Evolutionary conservation across 2,888 invertebrate species (phyloP), one percentile per base, ranked within the genome.

Genomic region (Acholoe squamosa): DNA sequence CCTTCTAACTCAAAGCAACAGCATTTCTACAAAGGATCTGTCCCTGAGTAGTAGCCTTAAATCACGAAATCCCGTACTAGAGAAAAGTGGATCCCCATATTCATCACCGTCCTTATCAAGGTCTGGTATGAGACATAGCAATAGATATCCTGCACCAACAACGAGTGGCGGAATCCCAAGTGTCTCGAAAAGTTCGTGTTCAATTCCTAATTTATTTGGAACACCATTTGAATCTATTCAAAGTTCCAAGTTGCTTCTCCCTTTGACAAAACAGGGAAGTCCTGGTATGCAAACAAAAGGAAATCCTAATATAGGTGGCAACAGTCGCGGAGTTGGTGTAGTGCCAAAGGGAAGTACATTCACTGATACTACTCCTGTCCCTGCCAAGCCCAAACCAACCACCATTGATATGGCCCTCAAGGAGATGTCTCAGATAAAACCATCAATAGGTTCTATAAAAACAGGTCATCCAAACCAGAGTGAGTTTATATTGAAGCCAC

Each of bases 161-260:
- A 19, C 61, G 1, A 61, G 5, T 3, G 61, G 61, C 19, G 61
- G n/a, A 61, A 3, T 19, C 22, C 61, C 19, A 61, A 61, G n/a
- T 61, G 61, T 7, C 1, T 61, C 61, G 12, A n/a, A 3, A n/a
- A 19, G 61, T 61, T 61, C 61, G 1, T 12, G 19, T n/a, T 61
- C 14, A 3, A 61, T 61, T 61, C 5, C n/a, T 19, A n/a, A 19
- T 14, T 61, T 61, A 3, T 19, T n/a, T 3, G n/a, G 61, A 19
- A 61, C 61, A 61, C 61, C 61, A 61, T 61, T 61, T n/a, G n/a
- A n/a, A 61, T 61, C 61, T 61, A 61, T 61, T n/a, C 61, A 61
- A n/a, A 61, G 19, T 1, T 61, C 61, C 22, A n/a, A 61, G 5
- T n/a, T 43, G 3, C 43, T 43, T 43, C 43, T 3, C 5, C 22